phyloP scores from a whole-genome alignment of 2,888 invertebrate species.

The Troides aeacus region DNA sequence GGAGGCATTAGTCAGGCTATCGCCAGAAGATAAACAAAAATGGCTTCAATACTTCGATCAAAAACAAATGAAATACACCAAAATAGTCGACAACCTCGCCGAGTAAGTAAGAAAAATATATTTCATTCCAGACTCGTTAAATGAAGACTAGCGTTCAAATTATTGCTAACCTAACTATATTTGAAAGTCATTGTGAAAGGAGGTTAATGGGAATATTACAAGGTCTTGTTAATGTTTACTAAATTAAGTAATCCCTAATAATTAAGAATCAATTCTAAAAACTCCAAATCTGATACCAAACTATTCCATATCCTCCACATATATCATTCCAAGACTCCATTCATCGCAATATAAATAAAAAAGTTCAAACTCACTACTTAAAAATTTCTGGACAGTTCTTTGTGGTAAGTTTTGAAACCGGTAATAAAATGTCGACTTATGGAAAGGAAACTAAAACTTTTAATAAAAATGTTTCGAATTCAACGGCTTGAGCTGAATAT shows the following conservation, averaged over 20 bases:
- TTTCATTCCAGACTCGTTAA: neutral
- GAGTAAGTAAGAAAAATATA: constrained; percentile 47
- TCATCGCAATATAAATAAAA: neutral
- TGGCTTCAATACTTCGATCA: constrained; percentile 60
- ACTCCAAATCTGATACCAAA: too few relatives aligned
- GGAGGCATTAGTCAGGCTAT: constrained; percentile 57
- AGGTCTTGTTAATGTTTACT: too few relatives aligned
- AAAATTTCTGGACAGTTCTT: neutral
- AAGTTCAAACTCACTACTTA: neutral
- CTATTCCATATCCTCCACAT: too few relatives aligned
- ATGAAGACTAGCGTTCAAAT: neutral
- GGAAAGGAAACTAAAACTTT: neutral
- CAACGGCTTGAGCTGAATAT: neutral
- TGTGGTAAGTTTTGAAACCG: neutral
- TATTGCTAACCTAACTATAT: neutral
- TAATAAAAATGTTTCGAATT: neutral
- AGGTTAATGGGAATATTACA: too few relatives aligned
- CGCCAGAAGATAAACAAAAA: constrained; percentile 56
- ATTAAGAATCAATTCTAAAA: too few relatives aligned
- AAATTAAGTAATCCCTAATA: too few relatives aligned
- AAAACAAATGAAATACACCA: constrained; percentile 50
- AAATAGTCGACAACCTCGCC: constrained; percentile 62
- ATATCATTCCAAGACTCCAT: neutral
- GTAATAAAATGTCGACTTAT: neutral
- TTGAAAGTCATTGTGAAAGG: too few relatives aligned